Conservation (phyloP, 2,797 vertebrate species). For the Lates japonicus region DNA sequence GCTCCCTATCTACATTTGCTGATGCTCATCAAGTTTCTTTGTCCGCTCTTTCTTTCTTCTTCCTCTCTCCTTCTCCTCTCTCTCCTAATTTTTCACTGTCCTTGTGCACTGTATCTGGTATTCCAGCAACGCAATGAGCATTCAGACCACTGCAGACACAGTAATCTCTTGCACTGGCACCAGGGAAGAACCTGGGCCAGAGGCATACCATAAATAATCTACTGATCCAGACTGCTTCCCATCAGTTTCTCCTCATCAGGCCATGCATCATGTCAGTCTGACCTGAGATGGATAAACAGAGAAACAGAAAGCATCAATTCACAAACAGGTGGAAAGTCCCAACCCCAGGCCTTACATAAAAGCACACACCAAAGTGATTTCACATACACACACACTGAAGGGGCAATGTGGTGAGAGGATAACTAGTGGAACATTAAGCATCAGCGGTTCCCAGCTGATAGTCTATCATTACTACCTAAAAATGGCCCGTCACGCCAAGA, state of each 20-base stretch:
- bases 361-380: conserved; percentile 1
- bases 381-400: background rate
- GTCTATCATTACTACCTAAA: background rate
- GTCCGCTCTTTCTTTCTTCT: background rate
- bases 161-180: conserved; percentile 60
- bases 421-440: conserved; percentile 47
- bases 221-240: conserved; percentile 43
- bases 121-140: conserved; percentile 42
- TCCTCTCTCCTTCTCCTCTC: background rate
- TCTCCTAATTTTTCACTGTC: background rate
- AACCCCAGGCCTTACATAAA: conserved; percentile 16
- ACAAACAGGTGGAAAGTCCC: conserved; percentile 34
- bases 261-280: conserved; percentile 20
- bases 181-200: conserved; percentile 36
- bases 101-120: conserved; percentile 22
- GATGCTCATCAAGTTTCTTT: background rate
- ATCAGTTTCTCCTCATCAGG: conserved; percentile 25
- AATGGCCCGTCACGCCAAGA: too few species aligned
- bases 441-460: conserved; percentile 45
- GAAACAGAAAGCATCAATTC: conserved; percentile 3
- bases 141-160: conserved; percentile 51
- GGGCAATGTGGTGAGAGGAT: conserved; percentile 52
- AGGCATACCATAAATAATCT: conserved; percentile 64
- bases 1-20: background rate
- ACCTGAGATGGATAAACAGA: conserved; percentile 34